These are phyloP conservation scores for Exocentrus adspersus DNA, from an alignment of 2,888 invertebrate genomes.

Conservation along the genomic window DNA sequence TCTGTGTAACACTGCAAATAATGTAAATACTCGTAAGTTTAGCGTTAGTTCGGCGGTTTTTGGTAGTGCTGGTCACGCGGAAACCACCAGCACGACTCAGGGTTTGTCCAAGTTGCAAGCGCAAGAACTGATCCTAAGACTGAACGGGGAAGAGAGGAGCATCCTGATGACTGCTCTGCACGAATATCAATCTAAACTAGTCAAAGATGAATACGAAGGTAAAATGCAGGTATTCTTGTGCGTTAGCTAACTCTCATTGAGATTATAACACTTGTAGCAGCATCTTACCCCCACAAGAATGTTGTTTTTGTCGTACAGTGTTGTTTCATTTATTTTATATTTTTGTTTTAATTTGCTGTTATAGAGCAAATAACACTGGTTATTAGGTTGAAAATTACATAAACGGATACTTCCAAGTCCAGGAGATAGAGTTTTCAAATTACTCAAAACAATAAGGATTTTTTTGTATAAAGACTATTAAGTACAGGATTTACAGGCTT, in stretches of 20 bases:
- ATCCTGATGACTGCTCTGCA: conserved; percentile 75
- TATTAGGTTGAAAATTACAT: too few relatives aligned
- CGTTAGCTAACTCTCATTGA: neutral
- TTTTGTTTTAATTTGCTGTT: too few relatives aligned
- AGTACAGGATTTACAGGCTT: too few relatives aligned
- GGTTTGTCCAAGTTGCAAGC: conserved; percentile 74
- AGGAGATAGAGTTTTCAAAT: neutral
- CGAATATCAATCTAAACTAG: conserved; percentile 78
- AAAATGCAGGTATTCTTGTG: conserved; percentile 52
- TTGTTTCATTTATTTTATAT: neutral
- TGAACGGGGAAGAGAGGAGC: conserved; percentile 78
- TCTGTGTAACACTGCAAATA: conserved; percentile 33
- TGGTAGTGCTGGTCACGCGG: conserved; percentile 60
- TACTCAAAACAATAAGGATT: neutral
- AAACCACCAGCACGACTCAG: conserved; percentile 61
- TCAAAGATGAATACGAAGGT: conserved; percentile 85
- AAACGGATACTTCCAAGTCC: too few relatives aligned
- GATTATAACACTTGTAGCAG: neutral
- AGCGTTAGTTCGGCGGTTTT: conserved; percentile 47
- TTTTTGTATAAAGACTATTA: too few relatives aligned
- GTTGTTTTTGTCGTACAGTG: neutral
- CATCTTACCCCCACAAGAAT: neutral
- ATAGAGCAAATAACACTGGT: too few relatives aligned
- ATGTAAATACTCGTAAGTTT: conserved; percentile 45
- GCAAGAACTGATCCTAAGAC: conserved; percentile 75